Evolutionary conservation across 2,113 vertebrate species (phyloP), one percentile per base, ranked within the genome.

Genomic region (Saccopteryx bilineata): DNA sequence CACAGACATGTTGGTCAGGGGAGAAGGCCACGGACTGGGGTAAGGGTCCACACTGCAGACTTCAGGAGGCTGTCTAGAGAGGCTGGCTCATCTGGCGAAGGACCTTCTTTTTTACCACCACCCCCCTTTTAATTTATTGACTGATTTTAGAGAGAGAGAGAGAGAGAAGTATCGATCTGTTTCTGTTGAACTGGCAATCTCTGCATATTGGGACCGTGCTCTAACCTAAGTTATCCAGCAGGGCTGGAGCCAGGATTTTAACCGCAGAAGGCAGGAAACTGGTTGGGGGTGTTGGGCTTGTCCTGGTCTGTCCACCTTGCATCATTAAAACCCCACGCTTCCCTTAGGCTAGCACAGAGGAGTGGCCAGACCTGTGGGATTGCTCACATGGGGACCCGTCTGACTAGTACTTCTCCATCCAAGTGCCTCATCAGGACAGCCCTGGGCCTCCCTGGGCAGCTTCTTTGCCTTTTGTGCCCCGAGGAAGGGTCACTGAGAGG

Each of bases 401-500:
- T 33, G 94, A 50, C 90, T 52, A 26, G 65, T 8, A 15, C 65
- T 81, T 50, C 63, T 48, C 28, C 60, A 0, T 33, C 88, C 65
- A 0, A 13, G 74, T 17, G 74, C 61, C 60, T 81, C 71, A 0
- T n/a, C 39, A 14, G n/a, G 85, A 61, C 72, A 89, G 68, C 66
- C 33, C 24, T 4, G 69, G 54, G 56, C 91, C 78, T 39, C 56
- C 61, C 26, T 0, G 6, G 46, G 54, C 52, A n/a, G 88, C 26
- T 3, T 10, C 93, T 94, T 90, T 95, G 97, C 94, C 69, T 58
- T 52, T 17, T 80, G 92, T 87, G 92, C 18, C 92, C 85, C 1
- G 1, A 6, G 88, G 84, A 61, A 75, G 92, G 48, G 71, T 60
- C 90, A 3, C n/a, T 1, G 76, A 3, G 52, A 85, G 75, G 82